A percentile compares a stretch with the other conserved stretches of the same genome.
Conservation (phyloP, 2,888 invertebrate genomes). For the Epinotia brunnichana region DNA sequence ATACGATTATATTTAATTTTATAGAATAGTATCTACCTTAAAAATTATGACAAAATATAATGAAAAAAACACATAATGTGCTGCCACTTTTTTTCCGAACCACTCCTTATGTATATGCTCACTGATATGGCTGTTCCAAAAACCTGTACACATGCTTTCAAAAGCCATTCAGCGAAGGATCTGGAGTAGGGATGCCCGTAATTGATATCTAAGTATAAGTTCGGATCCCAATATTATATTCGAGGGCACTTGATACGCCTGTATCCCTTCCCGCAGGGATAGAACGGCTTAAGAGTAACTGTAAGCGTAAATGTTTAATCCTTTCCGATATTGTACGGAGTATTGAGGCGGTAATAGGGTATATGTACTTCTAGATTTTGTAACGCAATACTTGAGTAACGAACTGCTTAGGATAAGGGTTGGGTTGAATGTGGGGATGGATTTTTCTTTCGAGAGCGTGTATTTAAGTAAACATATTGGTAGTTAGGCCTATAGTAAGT, state of each 20-base stretch:
- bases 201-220: constrained; percentile 33
- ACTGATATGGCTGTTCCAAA: background rate
- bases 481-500: too few relatives aligned
- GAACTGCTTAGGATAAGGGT: constrained; percentile 23
- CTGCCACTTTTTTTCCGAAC: too few relatives aligned
- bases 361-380: constrained; percentile 27
- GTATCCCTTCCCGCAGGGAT: too few relatives aligned
- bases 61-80: too few relatives aligned
- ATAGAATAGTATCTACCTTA: too few relatives aligned
- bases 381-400: constrained; percentile 27
- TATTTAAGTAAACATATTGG: background rate
- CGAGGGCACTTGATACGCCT: constrained; percentile 11
- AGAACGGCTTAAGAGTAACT: background rate
- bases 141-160: constrained; percentile 6
- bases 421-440: constrained; percentile 3
- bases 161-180: constrained; percentile 12
- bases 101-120: too few relatives aligned
- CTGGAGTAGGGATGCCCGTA: constrained; percentile 20
- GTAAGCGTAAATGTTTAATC: background rate
- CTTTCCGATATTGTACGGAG: background rate
- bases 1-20: too few relatives aligned
- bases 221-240: constrained; percentile 28
- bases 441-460: background rate
- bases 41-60: too few relatives aligned
- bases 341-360: constrained; percentile 38